Percentiles rank a stretch among this genome's conserved stretches.
Conservation (phyloP, 2,113 vertebrate genomes). For the Oryzias curvinotus region DNA sequence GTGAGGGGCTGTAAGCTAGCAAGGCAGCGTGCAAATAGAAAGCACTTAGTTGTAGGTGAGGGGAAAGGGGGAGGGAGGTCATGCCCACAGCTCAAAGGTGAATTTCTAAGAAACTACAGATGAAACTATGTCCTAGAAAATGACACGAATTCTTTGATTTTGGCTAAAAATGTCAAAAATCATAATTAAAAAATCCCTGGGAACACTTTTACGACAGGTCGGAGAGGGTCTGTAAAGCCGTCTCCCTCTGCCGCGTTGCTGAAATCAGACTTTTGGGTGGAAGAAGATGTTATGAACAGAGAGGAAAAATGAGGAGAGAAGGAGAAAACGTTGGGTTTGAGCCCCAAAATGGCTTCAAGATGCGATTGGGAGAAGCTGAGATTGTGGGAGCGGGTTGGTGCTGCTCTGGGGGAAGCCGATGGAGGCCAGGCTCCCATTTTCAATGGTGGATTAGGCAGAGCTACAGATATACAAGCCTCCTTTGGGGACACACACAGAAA, state of each 20-base stretch:
- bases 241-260: neutral
- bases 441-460: slow-evolving; percentile 58
- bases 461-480: slow-evolving; percentile 47
- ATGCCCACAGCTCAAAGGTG: too few relatives aligned
- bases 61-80: too few relatives aligned
- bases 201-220: too few relatives aligned
- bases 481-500: slow-evolving; percentile 21
- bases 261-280: slow-evolving; percentile 24
- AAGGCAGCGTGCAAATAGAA: too few relatives aligned
- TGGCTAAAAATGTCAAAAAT: too few relatives aligned
- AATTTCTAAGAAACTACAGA: too few relatives aligned
- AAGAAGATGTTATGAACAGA: neutral
- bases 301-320: slow-evolving; percentile 18
- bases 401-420: slow-evolving; percentile 53
- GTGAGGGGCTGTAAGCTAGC: too few relatives aligned
- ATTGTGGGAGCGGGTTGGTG: slow-evolving; percentile 60
- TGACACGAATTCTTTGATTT: too few relatives aligned
- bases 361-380: slow-evolving; percentile 63
- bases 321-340: slow-evolving; percentile 31
- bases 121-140: too few relatives aligned
- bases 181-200: too few relatives aligned
- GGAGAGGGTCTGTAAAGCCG: too few relatives aligned
- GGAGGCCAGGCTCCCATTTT: slow-evolving; percentile 65
- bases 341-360: slow-evolving; percentile 78
- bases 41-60: too few relatives aligned